Percentiles rank a stretch among this genome's conserved stretches.
phyloP scores from a whole-genome alignment of 2,113 vertebrate genomes.

The Podarcis cretensis region DNA sequence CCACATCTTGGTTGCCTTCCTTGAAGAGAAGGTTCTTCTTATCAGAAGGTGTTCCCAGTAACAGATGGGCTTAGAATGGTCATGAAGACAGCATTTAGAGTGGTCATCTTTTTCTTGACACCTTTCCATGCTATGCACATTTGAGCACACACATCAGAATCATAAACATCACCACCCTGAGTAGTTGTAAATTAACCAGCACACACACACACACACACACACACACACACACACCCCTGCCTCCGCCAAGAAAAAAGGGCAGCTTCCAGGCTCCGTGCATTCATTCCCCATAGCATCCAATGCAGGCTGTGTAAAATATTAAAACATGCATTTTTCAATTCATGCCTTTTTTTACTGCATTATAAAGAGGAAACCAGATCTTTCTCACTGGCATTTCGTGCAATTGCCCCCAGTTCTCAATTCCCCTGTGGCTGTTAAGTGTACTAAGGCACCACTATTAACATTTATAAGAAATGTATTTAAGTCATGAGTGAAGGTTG shows the following conservation, averaged over 20 bases:
- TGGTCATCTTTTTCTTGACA: neutral
- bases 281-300: conserved; percentile 27
- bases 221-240: neutral
- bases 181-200: conserved; percentile 5
- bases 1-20: neutral
- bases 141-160: conserved; percentile 40
- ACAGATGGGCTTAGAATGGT: neutral
- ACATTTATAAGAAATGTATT: conserved; percentile 75
- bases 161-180: conserved; percentile 27
- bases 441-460: conserved; percentile 62
- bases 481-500: conserved; percentile 69
- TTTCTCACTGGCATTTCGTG: conserved; percentile 63
- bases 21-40: neutral
- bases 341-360: conserved; percentile 59
- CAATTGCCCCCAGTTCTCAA: conserved; percentile 57
- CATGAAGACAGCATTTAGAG: neutral
- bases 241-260: neutral
- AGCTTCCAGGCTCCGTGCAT: neutral
- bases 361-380: conserved; percentile 67
- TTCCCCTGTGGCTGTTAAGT: conserved; percentile 68
- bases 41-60: neutral
- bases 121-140: fast-evolving
- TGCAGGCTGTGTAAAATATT: conserved; percentile 53
- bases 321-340: conserved; percentile 71
- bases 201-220: neutral